These are phyloP conservation scores for Dasypus novemcinctus DNA, from an alignment of 2,113 vertebrate genomes.

Conservation along the genomic window DNA sequence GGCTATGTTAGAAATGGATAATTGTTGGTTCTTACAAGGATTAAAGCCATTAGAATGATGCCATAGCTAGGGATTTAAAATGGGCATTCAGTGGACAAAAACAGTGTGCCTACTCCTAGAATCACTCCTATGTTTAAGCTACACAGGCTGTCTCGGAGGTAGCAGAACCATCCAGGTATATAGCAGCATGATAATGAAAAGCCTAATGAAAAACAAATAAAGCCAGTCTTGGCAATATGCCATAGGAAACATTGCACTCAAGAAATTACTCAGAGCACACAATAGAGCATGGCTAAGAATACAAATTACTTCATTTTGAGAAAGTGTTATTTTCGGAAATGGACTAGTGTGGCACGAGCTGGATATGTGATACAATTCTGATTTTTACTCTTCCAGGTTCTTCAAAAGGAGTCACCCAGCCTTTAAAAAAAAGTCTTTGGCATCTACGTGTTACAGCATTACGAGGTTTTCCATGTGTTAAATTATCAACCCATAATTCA, in stretches of 20 bases:
- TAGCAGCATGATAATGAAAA: slow-evolving; percentile 54
- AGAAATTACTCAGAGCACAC: slow-evolving; percentile 62
- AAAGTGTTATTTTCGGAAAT: slow-evolving; percentile 38
- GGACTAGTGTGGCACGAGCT: neutral
- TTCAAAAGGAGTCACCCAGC: neutral
- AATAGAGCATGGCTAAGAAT: slow-evolving; percentile 54
- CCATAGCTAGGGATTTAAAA: neutral
- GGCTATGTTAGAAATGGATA: neutral
- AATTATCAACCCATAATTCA: neutral
- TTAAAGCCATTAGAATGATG: neutral
- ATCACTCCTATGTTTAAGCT: slow-evolving; percentile 27
- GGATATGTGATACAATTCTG: neutral
- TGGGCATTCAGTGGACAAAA: slow-evolving; percentile 44
- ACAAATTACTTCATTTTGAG: slow-evolving; percentile 62
- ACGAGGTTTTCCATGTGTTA: neutral
- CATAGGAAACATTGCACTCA: slow-evolving; percentile 59
- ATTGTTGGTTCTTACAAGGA: slow-evolving; percentile 43
- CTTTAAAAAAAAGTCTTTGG: neutral
- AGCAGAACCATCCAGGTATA: neutral
- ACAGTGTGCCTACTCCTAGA: neutral
- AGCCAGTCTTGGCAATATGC: slow-evolving; percentile 53
- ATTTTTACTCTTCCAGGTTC: slow-evolving; percentile 14
- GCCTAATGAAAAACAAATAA: slow-evolving; percentile 69
- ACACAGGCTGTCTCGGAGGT: neutral
- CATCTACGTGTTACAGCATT: neutral